Conservation (phyloP, 2,113 vertebrate genomes). For the Noctilio leporinus region DNA sequence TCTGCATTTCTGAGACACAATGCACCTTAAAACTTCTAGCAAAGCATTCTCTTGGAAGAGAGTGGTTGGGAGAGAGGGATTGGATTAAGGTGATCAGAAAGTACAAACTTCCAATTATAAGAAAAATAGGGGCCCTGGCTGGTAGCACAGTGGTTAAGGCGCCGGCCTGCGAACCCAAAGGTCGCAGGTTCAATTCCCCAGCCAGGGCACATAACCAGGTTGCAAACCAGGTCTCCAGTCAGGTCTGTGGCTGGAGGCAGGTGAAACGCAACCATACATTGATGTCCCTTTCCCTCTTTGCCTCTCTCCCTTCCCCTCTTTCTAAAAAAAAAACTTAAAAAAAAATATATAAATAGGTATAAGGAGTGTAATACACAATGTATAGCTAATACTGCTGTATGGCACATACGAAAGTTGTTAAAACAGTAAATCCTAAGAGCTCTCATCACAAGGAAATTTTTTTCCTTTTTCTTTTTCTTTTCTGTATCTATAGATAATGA, state of each 20-base stretch:
- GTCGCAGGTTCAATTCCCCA: no score
- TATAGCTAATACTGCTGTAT: background rate
- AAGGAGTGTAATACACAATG: background rate
- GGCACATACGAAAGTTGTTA: background rate
- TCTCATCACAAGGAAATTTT: background rate
- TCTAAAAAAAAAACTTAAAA: no score
- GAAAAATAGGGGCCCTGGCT: background rate
- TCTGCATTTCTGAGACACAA: slow-evolving; percentile 31
- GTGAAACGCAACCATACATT: no score
- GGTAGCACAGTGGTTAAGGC: no score
- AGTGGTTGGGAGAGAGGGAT: background rate
- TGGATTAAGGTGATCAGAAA: background rate
- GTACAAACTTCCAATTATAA: background rate
- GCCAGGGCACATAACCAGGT: no score
- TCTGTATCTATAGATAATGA: background rate
- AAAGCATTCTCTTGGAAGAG: background rate
- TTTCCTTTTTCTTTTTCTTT: background rate
- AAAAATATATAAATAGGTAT: background rate
- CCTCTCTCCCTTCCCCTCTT: no score
- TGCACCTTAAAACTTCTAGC: background rate
- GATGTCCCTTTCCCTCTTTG: no score
- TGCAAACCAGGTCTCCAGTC: no score
- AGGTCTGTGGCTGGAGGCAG: no score
- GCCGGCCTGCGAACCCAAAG: no score
- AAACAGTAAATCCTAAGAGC: background rate